These are phyloP conservation scores for Ambastaia sidthimunki DNA, from an alignment of 2,797 vertebrate species.

Conservation along the genomic window DNA sequence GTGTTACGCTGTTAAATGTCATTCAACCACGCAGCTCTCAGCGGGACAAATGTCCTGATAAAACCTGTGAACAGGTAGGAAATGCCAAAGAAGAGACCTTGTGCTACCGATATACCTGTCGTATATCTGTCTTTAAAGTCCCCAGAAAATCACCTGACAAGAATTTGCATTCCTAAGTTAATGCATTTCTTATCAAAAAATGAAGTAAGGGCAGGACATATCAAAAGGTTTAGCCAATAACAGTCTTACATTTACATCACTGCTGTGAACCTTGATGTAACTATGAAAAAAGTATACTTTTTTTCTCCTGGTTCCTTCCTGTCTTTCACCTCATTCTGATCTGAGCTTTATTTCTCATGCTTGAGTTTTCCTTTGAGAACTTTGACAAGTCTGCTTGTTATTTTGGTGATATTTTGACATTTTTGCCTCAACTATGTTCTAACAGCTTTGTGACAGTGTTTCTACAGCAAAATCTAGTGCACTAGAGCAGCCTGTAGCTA, in stretches of 20 bases:
- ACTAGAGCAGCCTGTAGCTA: background rate
- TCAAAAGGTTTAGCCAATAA: background rate
- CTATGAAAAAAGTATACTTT: too few relatives aligned
- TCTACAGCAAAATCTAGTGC: background rate
- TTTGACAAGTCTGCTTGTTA: background rate
- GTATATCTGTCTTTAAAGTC: constrained; percentile 9
- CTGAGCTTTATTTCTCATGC: constrained; percentile 1
- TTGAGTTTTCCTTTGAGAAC: background rate
- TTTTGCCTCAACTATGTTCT: constrained; percentile 2
- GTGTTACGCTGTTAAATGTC: constrained; percentile 45
- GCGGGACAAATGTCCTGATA: constrained; percentile 26
- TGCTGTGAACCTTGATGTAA: too few relatives aligned
- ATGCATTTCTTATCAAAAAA: background rate
- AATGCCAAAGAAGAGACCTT: constrained; percentile 9
- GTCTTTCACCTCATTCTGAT: too few relatives aligned
- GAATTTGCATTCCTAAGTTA: background rate
- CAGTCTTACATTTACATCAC: too few relatives aligned
- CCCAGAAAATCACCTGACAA: background rate
- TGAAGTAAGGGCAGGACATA: background rate
- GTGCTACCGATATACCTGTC: background rate
- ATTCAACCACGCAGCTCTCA: constrained; percentile 12
- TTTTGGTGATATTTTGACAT: constrained; percentile 17
- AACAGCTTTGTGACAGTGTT: background rate
- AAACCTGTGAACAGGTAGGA: constrained; percentile 6
- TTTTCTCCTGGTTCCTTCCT: too few relatives aligned